Conservation (phyloP, 2,113 vertebrate species). For the Edolisoma coerulescens region DNA sequence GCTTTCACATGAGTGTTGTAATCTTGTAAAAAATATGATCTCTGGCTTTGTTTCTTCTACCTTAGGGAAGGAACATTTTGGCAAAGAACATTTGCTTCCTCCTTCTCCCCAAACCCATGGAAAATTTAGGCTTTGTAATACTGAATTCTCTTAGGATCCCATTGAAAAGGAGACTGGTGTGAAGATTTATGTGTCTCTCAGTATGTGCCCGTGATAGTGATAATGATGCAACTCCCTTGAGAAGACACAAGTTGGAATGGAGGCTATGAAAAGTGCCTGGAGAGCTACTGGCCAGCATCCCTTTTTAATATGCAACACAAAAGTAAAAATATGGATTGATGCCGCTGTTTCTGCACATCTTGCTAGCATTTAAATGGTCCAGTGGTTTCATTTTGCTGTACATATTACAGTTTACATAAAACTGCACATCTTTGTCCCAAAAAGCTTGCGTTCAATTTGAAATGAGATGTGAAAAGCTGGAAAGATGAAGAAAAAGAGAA, state of each 20-base stretch:
- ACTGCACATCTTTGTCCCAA: neutral
- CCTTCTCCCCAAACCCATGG: neutral
- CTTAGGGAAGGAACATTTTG: neutral
- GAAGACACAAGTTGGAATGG: neutral
- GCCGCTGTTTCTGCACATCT: neutral
- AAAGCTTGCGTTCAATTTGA: neutral
- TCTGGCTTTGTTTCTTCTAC: neutral
- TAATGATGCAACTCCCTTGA: neutral
- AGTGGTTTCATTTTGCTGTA: neutral
- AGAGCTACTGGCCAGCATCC: neutral
- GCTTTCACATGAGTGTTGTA: slow-evolving; percentile 11
- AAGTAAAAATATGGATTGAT: neutral
- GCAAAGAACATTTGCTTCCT: neutral
- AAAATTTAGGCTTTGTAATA: neutral
- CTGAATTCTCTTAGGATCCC: neutral
- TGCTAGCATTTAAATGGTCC: neutral
- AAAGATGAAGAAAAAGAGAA: neutral
- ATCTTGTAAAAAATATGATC: neutral
- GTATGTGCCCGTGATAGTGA: fast-evolving
- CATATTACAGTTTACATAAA: neutral
- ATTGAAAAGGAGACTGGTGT: neutral
- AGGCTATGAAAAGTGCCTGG: neutral
- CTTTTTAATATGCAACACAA: neutral
- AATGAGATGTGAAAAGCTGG: neutral
- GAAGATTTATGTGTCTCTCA: neutral